phyloP scores from a whole-genome alignment of 1,140 invertebrate species.

The Atta texana region DNA sequence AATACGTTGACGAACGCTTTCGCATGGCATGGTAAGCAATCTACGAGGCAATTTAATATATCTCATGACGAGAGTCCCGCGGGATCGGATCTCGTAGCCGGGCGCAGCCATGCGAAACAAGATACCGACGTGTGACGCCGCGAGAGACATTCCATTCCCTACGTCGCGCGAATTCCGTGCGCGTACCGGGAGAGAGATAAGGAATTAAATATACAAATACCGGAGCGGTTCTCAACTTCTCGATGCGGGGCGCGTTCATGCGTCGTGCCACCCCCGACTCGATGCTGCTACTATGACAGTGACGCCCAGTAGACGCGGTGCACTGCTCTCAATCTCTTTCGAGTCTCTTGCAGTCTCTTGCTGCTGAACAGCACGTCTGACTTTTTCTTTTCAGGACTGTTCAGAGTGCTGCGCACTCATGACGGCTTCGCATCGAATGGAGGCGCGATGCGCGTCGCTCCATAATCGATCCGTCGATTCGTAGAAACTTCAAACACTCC shows the following conservation, averaged over 20 bases:
- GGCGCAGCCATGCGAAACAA: slow-evolving; percentile 26
- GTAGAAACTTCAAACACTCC: neutral
- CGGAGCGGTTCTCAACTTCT: slow-evolving; percentile 72
- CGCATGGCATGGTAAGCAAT: neutral
- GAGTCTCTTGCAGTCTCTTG: no score
- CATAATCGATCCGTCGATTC: slow-evolving; percentile 34
- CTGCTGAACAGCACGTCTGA: no score
- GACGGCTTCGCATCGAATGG: neutral
- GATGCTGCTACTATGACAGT: slow-evolving; percentile 24
- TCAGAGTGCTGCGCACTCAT: slow-evolving; percentile 2
- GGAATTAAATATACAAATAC: slow-evolving; percentile 70
- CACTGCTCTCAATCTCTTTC: no score
- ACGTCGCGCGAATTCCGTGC: neutral
- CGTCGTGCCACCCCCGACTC: slow-evolving; percentile 62
- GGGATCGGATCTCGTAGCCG: neutral
- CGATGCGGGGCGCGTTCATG: slow-evolving; percentile 39
- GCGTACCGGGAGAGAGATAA: slow-evolving; percentile 27
- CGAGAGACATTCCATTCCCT: slow-evolving; percentile 4
- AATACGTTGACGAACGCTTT: neutral
- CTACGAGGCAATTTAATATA: neutral
- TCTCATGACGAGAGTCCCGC: neutral
- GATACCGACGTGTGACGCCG: neutral
- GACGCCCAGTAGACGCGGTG: slow-evolving; percentile 58
- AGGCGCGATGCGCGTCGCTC: neutral
- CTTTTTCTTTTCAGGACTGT: neutral